phyloP scores from a whole-genome alignment of 2,888 invertebrate genomes.

The Lasius platythorax region DNA sequence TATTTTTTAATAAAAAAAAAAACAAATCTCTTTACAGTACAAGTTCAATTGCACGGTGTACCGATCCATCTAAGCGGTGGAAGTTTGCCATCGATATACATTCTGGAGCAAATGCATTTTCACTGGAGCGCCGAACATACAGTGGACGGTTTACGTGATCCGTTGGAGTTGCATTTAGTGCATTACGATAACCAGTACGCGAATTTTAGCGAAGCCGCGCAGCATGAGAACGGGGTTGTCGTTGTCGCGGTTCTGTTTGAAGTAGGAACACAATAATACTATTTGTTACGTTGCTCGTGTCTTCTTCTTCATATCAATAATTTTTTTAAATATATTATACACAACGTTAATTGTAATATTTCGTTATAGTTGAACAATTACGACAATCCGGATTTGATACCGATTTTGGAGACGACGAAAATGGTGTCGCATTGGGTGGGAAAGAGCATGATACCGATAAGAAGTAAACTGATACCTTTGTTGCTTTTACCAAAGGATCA shows the following conservation, averaged over 20 bases:
- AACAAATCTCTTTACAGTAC: constrained; percentile 65
- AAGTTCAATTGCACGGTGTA: constrained; percentile 72
- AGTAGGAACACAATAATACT: constrained; percentile 80
- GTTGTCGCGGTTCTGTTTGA: constrained; percentile 90
- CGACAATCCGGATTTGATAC: constrained; percentile 75
- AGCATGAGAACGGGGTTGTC: constrained; percentile 88
- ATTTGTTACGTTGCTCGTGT: neutral
- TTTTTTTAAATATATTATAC: neutral
- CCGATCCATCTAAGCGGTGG: constrained; percentile 87
- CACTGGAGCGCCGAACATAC: constrained; percentile 95
- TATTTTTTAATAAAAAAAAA: neutral
- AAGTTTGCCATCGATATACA: constrained; percentile 87
- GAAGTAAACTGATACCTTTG: constrained; percentile 80
- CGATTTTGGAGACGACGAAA: constrained; percentile 75
- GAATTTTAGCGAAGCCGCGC: constrained; percentile 87
- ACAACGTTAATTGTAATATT: constrained; percentile 18
- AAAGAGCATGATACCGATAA: constrained; percentile 58
- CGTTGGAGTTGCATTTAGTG: constrained; percentile 90
- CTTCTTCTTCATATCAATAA: neutral
- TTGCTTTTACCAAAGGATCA: constrained; percentile 88
- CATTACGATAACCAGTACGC: constrained; percentile 88
- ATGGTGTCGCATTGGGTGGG: constrained; percentile 74
- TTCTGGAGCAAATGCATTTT: constrained; percentile 92
- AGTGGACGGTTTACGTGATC: constrained; percentile 88
- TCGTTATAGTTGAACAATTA: constrained; percentile 74